Evolutionary conservation across 1,140 invertebrate species (phyloP), one percentile per base, ranked within the genome.

Genomic region (Alviniconcha marisindica): DNA sequence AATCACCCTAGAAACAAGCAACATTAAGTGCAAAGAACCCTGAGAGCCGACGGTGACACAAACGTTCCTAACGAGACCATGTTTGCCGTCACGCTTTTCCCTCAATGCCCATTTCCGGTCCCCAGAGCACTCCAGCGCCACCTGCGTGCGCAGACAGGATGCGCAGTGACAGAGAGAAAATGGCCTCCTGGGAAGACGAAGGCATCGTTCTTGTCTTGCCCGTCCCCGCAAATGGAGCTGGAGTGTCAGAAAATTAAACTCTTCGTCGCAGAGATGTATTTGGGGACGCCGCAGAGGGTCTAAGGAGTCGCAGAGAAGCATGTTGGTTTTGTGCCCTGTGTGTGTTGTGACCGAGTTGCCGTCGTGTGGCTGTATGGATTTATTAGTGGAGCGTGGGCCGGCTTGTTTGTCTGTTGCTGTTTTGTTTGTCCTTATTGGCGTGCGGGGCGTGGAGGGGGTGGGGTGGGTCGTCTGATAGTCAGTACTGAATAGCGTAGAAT

Each of bases 91-190:
- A 36, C 24, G 15, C 10, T 42, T n/a, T 74, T 7, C 71, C 71
- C 38, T 24, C 71, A 21, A 42, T 44, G 38, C 38, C 71, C 71
- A 74, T 74, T 74, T 74, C 71, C 71, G 71, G 21, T 74, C 71
- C 71, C 71, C 36, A 21, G 42, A 48, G 71, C 14, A 18, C 40
- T 28, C 31, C 31, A 31, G 71, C 71, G 71, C 71, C 71, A 74
- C 71, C 71, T 74, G 71, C 71, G 40, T 44, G 71, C 71, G 40
- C 40, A 74, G 71, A 42, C 38, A 74, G 71, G 71, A 74, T 74
- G 71, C 71, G 71, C 71, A 44, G 71, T n/a, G 38, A 74, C 71
- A 74, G 38, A 69, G 71, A 42, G 40, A 40, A 38, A 74, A 74
- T 74, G 71, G 71, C 18, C 71, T 36, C 40, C 21, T 42, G 71